Evolutionary conservation across 92 coral and sea anemone species (phyloP), one percentile per base, ranked within the genome.

Genomic region (Siderastrea siderea): DNA sequence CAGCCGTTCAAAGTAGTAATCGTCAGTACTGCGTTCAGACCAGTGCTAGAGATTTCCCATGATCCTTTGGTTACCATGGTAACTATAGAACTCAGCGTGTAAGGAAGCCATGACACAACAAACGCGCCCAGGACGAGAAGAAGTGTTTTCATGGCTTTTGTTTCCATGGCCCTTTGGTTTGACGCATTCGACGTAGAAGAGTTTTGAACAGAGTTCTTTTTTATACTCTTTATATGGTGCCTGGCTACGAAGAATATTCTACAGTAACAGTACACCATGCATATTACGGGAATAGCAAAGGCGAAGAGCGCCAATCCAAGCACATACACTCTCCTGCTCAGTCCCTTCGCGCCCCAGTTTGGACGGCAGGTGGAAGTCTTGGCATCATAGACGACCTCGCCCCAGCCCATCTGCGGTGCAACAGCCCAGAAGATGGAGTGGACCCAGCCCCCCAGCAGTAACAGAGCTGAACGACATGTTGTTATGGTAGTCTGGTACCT

Each of bases 361-460:
- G 96, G 93, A 65, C 98, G 92, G 78, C 98, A 95, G 46, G 95
- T 95, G 84, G 72, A 84, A 46, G 98, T 95, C 74, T 79, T 91
- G 76, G 84, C 78, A 64, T 95, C 93, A 68, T 80, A 85, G 17
- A 68, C 75, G 57, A 95, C 92, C 86, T 95, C 96, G 74, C 98
- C 98, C 98, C 98, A 95, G 78, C 96, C 98, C 12, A 95, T 67
- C 86, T 82, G 80, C 58, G 98, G 98, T 11, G 94, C 83, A 43
- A 91, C 82, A 3, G 96, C 96, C 98, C 98, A 95, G 92, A 95
- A 79, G 50, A 91, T 65, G 11, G 98, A 93, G 77, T 95, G 98
- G 73, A 88, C 69, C 98, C 98, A 95, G 81, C 94, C 89, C 64
- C 84, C 14, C 45, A 90, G 84, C 6, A 95, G 87, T 74, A 93